Evolutionary conservation across 1,140 invertebrate genomes (phyloP), one percentile per base, ranked within the genome.

Genomic region (Spodoptera frugiperda): DNA sequence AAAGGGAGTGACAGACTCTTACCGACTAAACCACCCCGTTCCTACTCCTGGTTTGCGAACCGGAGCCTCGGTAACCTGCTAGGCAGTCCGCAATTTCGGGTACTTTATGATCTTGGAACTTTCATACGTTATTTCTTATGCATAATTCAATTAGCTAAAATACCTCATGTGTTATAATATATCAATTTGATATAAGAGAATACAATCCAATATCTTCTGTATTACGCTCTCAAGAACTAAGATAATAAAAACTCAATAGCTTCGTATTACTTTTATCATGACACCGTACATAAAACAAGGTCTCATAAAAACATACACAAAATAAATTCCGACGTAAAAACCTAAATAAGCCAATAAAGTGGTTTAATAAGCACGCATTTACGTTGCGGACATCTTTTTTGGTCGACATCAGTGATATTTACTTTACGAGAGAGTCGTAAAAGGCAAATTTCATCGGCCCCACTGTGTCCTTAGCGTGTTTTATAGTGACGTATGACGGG

Each of bases 341-440:
- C 79, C 70, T 80, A 86, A 86, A 84, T 84, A 86, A 83, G 76
- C 80, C 76, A 80, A 85, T 76, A 87, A 87, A 84, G 79, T 59
- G 82, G 80, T 82, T 85, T 87, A 88, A 83, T 85, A 87, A 85
- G 82, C 82, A 77, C 75, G 57, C 75, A 79, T 85, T 83, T 84
- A 76, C 65, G 76, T 68, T 51, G 74, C 65, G 77, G 83, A 82
- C 81, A 87, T 84, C 82, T 86, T 86, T 83, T 78, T 76, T 48
- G 53, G 53, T 53, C 65, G 75, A 74, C 82, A 87, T 87, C 87
- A 88, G 83, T 82, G 81, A 87, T 89, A 84, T 87, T 89, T 89
- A 84, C 82, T 87, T 89, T 88, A 87, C 79, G 82, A 85, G 81
- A 14, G 15, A 65, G 76, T 84, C 84, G 80, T 88, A 86, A 86